Evolutionary conservation across 2,797 vertebrate species (phyloP), one percentile per base, ranked within the genome.

Genomic region (Vultur gryphus): DNA sequence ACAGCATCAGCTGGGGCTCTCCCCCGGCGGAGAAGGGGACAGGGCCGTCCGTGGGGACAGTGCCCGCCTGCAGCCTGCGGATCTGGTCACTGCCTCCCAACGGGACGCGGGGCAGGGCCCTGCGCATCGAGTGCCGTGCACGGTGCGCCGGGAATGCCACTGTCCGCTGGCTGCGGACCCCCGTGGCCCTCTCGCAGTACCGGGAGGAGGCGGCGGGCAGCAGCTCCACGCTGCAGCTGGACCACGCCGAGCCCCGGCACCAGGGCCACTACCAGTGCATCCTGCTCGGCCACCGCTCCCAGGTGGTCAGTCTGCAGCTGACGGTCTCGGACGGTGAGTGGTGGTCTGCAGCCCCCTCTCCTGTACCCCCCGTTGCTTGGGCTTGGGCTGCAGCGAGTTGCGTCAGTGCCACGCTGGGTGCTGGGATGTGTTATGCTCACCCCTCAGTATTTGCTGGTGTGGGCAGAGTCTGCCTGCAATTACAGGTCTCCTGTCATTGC

Each of bases 211-310:
- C 23, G 0, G 15, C 3, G 0, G 90, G 96, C 14, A 51, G 94
- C 79, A 83, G 24, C 65, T 97, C 97, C 4, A n/a, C 76, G 7
- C 86, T 98, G 90, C 33, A 1, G 2, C 33, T 96, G 35, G 93
- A 87, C 17, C 80, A 2, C 0, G 80, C 86, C 0, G 28, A 70
- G 37, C 72, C 76, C 54, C 15, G 15, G 52, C 90, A 97, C 21
- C 96, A 97, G 33, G 98, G 98, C 5, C 61, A 8, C 81, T 98
- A 98, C 79, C 89, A 92, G 39, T 98, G 98, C 1, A 6, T 75
- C 20, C 75, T 87, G n/a, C 70, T 84, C 3, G 86, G 96, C 13
- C 92, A 13, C 1, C 83, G 6, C 9, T 41, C 85, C 25, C 93
- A 24, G 20, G 31, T 1, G 6, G 96, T 57, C 61, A 97, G 48